Base-by-base conservation (phyloP, 2,888 invertebrate species). In the Nasonovia ribisnigri region DNA sequence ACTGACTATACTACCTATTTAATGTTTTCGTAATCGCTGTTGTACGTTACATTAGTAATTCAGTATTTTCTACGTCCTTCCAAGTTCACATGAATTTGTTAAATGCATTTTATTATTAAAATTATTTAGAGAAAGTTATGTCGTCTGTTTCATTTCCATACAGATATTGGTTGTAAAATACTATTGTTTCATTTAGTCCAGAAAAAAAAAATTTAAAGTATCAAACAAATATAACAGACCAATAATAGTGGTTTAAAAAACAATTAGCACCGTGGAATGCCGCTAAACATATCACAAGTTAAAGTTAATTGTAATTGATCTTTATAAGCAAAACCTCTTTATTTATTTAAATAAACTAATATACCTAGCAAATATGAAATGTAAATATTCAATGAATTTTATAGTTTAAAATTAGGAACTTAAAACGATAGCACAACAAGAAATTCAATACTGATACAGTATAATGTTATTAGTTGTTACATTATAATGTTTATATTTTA, bases 131-230 rank as follows among this genome's bases (percentile, higher is more conserved):
- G 77, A 77, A 77, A 77, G 20, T 77, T 20, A 20, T 20, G 3
- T 36, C 77, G 8, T 36, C 77, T 77, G 8, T 77, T 77, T 36
- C 20, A 77, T 36, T 42, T 77, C 20, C n/a, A n/a, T 77, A 36
- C 6, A 2, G 20, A 77, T 36, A 77, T 77, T 77, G 36, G 29
- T 29, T 86, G 43, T 13, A 86, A 29, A 48, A 29, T 24, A 2
- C n/a, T n/a, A 46, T 46, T 46, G 10, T 46, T 13, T 86, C 13
- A 42, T 54, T 51, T 88, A 48, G 13, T 84, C n/a, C 16, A 26
- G 46, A 36, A 46, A 43, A 86, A 90, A 90, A 90, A 77, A 77
- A 51, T 77, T 90, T 77, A 51, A 77, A 48, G 84, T 90, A 89
- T 60, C 60, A 42, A 90, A 77, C 26, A 48, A 89, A n/a, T 67